phyloP scores from a whole-genome alignment of 2,888 invertebrate species.

The Syritta pipiens region DNA sequence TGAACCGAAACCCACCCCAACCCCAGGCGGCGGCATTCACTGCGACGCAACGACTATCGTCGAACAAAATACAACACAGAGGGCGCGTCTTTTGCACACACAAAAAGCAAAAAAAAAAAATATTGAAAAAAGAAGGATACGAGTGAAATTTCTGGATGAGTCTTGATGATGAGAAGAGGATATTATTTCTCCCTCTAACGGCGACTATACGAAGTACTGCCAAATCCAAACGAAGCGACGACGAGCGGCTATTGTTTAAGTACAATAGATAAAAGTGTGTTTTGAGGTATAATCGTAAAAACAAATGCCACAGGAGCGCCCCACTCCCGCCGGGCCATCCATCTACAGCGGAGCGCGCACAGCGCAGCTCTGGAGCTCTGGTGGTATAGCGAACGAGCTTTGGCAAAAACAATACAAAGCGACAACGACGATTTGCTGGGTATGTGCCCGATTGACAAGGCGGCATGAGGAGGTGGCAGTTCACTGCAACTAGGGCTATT shows the following conservation, averaged over 20 bases:
- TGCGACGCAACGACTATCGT: conserved; percentile 42
- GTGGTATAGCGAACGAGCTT: too few species aligned
- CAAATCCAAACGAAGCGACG: too few species aligned
- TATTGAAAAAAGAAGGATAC: conserved; percentile 43
- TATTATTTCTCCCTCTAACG: conserved; percentile 39
- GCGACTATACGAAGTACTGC: conserved; percentile 60
- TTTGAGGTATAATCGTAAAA: conserved; percentile 55
- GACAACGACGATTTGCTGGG: neutral
- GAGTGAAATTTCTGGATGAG: conserved; percentile 55
- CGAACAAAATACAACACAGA: conserved; percentile 37
- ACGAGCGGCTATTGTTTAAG: conserved; percentile 61
- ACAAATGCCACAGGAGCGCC: conserved; percentile 44
- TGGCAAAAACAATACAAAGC: conserved; percentile 37
- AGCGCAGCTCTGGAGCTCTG: too few species aligned
- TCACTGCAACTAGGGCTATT: conserved; percentile 30
- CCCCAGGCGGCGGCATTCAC: neutral
- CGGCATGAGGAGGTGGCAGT: neutral
- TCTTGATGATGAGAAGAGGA: conserved; percentile 41
- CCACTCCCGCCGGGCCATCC: too few species aligned
- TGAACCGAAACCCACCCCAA: conserved; percentile 24
- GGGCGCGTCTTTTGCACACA: conserved; percentile 58
- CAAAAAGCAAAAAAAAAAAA: too few species aligned
- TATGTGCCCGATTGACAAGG: conserved; percentile 13
- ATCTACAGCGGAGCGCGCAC: conserved; percentile 19
- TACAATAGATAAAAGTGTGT: conserved; percentile 62